Base-by-base conservation (phyloP, 2,113 vertebrate species). In the Bos javanicus region DNA sequence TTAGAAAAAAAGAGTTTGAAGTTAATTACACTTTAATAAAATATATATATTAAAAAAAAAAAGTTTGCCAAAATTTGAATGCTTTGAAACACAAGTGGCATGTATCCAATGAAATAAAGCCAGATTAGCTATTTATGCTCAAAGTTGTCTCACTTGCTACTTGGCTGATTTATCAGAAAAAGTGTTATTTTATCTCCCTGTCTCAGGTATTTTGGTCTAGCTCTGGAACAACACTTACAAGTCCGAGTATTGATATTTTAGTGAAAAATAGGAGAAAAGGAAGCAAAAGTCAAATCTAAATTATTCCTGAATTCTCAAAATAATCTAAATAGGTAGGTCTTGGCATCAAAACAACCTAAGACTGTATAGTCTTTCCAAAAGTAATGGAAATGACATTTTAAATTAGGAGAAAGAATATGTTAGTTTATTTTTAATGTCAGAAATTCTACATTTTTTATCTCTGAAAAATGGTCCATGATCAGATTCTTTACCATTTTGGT, bases 201-300 rank as follows among this genome's bases (percentile, higher is more conserved):
- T 76, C 71, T 95, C 54, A 91, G 8, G 50, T 76, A 87, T 91
- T 96, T 54, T 52, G 43, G 10, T n/a, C 16, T 74, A 82, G 67
- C 6, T 43, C 88, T 46, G 86, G 21, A 90, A 50, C 8, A 57
- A 90, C 91, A 93, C 28, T 54, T 78, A 54, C 87, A 89, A 87
- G 81, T 36, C 7, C 7, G 0, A 95, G 15, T 87, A 84, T 17
- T 94, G 54, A 28, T 80, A 92, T 30, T 56, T 50, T 76, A 92
- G 71, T 76, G 85, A 50, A 90, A 92, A 91, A 67, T 0, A 74
- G 28, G 19, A 95, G 14, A 71, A 91, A 78, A 91, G 26, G 19
- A 94, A 95, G 23, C 76, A 84, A 57, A 83, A 86, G 23, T 81
- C 67, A 95, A 90, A 95, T 67, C 50, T 81, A 96, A 94, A 64